A percentile compares a stretch with the other conserved stretches of the same genome.
Evolutionary conservation across 2,797 vertebrate species (phyloP).

Genomic region (Myoxocephalus aenaeus): DNA sequence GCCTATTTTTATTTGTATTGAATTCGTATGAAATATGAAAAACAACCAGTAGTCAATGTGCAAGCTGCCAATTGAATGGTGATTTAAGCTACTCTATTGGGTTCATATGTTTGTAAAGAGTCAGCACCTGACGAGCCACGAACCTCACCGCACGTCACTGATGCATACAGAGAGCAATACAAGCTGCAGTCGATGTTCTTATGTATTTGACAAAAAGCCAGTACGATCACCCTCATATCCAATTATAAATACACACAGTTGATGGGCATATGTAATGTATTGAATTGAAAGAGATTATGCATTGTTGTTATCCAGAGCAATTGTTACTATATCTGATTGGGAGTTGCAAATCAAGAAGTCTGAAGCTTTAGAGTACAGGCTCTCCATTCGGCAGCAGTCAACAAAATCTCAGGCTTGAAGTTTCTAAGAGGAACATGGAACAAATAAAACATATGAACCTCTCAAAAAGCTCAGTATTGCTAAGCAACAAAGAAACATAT

Average conservation of each 20-base stretch:
- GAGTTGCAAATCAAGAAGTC: constrained; percentile 41
- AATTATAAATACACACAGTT: constrained; percentile 16
- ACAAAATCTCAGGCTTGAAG: constrained; percentile 43
- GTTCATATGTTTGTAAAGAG: too few species aligned
- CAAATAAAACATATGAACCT: constrained; percentile 21
- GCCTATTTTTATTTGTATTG: too few species aligned
- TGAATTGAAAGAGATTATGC: constrained; percentile 30
- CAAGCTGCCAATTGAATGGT: too few species aligned
- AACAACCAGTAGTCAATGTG: too few species aligned
- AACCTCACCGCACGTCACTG: too few species aligned
- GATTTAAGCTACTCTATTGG: too few species aligned
- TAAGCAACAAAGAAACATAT: constrained; percentile 37
- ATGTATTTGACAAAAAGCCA: constrained; percentile 8
- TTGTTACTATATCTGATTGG: constrained; percentile 18
- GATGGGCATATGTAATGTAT: constrained; percentile 1
- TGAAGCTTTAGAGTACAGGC: constrained; percentile 35
- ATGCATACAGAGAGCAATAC: constrained; percentile 40
- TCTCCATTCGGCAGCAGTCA: constrained; percentile 43
- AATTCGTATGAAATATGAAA: too few species aligned
- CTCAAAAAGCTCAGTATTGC: constrained; percentile 57
- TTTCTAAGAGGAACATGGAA: constrained; percentile 55
- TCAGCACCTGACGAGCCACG: too few species aligned
- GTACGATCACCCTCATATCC: constrained; percentile 8
- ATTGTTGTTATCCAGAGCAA: constrained; percentile 26
- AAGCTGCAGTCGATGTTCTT: constrained; percentile 35